phyloP scores from a whole-genome alignment of 2,113 vertebrate genomes.

The Glaucomys volans region DNA sequence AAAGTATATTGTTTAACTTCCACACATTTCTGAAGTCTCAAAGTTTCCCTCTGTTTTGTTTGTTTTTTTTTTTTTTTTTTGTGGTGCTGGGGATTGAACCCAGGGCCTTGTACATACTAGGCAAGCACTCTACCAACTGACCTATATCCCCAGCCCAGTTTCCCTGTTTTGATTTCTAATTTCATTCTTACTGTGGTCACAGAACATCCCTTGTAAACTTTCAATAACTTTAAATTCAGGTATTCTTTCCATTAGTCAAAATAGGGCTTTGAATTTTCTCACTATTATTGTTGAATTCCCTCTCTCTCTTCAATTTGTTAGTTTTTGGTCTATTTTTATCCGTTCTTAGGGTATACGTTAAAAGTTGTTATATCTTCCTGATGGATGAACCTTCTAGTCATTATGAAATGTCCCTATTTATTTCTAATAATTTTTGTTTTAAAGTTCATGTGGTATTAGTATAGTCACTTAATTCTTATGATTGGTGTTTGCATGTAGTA shows the following conservation, averaged over 20 bases:
- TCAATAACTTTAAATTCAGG: neutral
- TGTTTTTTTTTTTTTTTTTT: too few species aligned
- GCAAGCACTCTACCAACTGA: too few species aligned
- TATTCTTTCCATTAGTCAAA: neutral
- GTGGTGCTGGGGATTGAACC: too few species aligned
- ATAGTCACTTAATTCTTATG: neutral
- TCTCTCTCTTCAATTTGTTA: neutral
- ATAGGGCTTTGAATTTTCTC: neutral
- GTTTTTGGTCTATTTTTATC: neutral
- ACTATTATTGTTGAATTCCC: neutral
- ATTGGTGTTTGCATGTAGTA: neutral
- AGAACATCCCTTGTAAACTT: neutral
- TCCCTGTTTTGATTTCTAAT: constrained; percentile 8
- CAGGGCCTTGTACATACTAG: too few species aligned
- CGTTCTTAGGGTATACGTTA: neutral
- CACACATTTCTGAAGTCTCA: neutral
- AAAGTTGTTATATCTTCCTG: neutral
- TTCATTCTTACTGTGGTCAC: constrained; percentile 36
- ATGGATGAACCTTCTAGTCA: neutral
- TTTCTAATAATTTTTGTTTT: neutral
- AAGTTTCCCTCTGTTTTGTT: constrained; percentile 1
- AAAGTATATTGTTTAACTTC: neutral
- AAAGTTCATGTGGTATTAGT: constrained; percentile 17
- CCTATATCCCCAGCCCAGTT: too few species aligned
- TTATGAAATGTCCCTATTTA: neutral